A percentile compares a stretch with the other conserved stretches of the same genome.
Conservation (phyloP, 37 sponge, comb jelly and placozoan species). For the Agelas oroides region DNA sequence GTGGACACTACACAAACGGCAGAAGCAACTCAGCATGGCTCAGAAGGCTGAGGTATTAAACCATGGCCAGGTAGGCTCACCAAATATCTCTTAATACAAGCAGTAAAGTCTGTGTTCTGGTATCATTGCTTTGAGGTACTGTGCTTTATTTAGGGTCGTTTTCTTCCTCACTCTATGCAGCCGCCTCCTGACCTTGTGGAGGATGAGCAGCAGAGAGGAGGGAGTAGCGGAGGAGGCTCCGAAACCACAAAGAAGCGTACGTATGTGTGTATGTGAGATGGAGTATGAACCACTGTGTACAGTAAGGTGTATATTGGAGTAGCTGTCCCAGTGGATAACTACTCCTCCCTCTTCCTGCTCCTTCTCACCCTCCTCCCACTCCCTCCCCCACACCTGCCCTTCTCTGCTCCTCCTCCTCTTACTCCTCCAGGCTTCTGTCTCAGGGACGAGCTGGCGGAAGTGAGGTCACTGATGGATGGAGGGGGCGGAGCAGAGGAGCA, state of each 20-base stretch:
- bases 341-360: background rate
- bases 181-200: background rate
- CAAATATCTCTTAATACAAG: too few species aligned
- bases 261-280: too few species aligned
- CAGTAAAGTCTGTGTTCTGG: too few species aligned
- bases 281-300: too few species aligned
- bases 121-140: too few species aligned
- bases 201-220: background rate
- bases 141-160: too few species aligned
- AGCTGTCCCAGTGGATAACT: too few species aligned
- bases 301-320: too few species aligned
- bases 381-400: background rate
- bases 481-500: constrained; percentile 40
- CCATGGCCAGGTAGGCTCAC: background rate
- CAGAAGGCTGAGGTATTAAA: background rate
- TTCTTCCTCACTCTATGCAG: too few species aligned
- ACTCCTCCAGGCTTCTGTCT: constrained; percentile 51
- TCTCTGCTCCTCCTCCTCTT: background rate
- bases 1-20: too few species aligned
- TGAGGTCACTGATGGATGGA: constrained; percentile 48
- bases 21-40: background rate
- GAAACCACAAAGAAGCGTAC: background rate
- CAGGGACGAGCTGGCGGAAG: constrained; percentile 65
- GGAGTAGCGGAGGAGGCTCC: background rate
- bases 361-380: background rate